These are phyloP conservation scores for Coecobrya sp. DNA, from an alignment of 2,888 invertebrate species.

Conservation along the genomic window DNA sequence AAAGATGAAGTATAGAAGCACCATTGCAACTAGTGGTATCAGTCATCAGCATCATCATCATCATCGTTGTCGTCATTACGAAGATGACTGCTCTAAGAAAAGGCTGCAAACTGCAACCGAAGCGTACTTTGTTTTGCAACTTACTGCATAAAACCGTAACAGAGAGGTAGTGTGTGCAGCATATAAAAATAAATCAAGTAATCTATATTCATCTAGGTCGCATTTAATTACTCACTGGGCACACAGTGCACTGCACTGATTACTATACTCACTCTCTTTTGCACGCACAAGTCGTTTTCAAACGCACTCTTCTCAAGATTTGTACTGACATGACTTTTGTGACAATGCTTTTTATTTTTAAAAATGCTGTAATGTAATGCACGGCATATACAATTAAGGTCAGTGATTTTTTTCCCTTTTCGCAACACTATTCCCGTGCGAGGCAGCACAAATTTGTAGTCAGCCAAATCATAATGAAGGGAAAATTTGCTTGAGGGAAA, in stretches of 20 bases:
- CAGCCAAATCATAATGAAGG: slow-evolving; percentile 72
- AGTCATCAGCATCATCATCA: background rate
- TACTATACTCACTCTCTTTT: slow-evolving; percentile 64
- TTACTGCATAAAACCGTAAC: background rate
- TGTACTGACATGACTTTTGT: slow-evolving; percentile 50
- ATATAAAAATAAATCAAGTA: slow-evolving; percentile 52
- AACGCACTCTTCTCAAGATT: slow-evolving; percentile 40
- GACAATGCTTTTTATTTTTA: slow-evolving; percentile 8
- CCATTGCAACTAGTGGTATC: background rate
- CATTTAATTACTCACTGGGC: slow-evolving; percentile 76
- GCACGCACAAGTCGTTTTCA: slow-evolving; percentile 60
- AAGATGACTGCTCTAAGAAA: slow-evolving; percentile 1
- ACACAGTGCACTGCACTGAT: slow-evolving; percentile 63
- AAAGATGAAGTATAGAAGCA: background rate
- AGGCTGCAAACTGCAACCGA: background rate
- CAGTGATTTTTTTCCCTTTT: slow-evolving; percentile 48
- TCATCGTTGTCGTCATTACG: background rate
- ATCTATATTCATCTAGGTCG: slow-evolving; percentile 77
- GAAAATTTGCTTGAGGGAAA: slow-evolving; percentile 78
- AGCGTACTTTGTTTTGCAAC: background rate
- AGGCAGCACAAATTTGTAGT: slow-evolving; percentile 62
- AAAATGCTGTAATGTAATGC: slow-evolving; percentile 27
- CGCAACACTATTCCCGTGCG: slow-evolving; percentile 1
- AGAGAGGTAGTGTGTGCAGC: background rate
- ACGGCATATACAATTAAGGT: slow-evolving; percentile 67